phyloP scores from a whole-genome alignment of 2,888 invertebrate species.

The Strigamia transsilvanica region DNA sequence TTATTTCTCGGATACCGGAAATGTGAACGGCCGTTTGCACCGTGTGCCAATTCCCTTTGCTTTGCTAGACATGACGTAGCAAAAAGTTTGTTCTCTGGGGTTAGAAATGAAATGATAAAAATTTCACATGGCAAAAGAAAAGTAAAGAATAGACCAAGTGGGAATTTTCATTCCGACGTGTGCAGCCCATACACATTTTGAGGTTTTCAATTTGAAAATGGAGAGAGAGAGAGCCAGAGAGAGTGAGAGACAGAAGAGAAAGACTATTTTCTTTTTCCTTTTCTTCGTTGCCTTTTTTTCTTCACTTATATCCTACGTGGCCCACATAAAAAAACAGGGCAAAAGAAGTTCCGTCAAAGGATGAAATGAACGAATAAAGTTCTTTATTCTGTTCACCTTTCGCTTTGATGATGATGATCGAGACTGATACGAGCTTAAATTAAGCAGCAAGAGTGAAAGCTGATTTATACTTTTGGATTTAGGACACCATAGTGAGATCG shows the following conservation, averaged over 20 bases:
- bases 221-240: constrained; percentile 4
- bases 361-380: constrained; percentile 42
- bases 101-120: constrained; percentile 48
- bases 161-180: constrained; percentile 49
- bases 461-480: neutral
- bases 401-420: constrained; percentile 43
- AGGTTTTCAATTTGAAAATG: constrained; percentile 49
- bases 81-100: constrained; percentile 34
- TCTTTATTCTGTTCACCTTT: constrained; percentile 47
- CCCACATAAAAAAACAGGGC: constrained; percentile 38
- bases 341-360: constrained; percentile 23
- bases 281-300: constrained; percentile 2
- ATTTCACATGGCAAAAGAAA: constrained; percentile 49
- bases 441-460: neutral
- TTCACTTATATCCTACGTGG: constrained; percentile 26
- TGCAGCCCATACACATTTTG: constrained; percentile 49
- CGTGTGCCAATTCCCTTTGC: constrained; percentile 7
- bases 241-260: neutral
- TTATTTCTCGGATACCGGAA: neutral
- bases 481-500: neutral
- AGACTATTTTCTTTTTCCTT: neutral
- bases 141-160: constrained; percentile 49
- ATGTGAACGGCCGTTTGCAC: neutral
- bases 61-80: neutral
- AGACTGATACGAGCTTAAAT: neutral